Conservation (phyloP, 2,113 vertebrate species). For the Pandion haliaetus region DNA sequence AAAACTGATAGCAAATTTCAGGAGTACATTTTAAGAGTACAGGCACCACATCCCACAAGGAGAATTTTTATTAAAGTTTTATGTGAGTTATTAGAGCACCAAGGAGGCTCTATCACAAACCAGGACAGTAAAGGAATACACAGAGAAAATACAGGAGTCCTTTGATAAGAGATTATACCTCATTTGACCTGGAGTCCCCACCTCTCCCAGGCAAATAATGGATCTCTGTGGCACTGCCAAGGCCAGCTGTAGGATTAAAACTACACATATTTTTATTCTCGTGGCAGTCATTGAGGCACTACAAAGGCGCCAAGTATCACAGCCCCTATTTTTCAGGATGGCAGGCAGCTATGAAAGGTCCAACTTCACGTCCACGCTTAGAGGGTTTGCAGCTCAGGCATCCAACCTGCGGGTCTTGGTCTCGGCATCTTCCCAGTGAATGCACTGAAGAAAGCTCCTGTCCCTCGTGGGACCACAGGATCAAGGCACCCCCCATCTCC, state of each 20-base stretch:
- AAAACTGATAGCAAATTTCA: neutral
- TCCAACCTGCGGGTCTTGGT: neutral
- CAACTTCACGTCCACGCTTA: accelerated
- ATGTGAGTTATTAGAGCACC: neutral
- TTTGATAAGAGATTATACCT: conserved; percentile 2
- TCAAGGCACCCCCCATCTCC: neutral
- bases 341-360: neutral
- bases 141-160: neutral
- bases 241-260: neutral
- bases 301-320: neutral
- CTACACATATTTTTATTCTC: neutral
- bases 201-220: neutral
- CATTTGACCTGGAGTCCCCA: neutral
- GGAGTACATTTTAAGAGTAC: neutral
- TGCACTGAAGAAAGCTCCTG: neutral
- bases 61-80: neutral
- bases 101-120: neutral
- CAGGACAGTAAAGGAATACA: neutral
- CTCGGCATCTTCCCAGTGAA: neutral
- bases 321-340: neutral
- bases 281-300: neutral
- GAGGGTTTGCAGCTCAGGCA: neutral
- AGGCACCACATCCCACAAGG: neutral
- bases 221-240: neutral
- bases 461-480: neutral